Conservation (phyloP, 1,140 invertebrate species). For the Lasaia peninsularis region DNA sequence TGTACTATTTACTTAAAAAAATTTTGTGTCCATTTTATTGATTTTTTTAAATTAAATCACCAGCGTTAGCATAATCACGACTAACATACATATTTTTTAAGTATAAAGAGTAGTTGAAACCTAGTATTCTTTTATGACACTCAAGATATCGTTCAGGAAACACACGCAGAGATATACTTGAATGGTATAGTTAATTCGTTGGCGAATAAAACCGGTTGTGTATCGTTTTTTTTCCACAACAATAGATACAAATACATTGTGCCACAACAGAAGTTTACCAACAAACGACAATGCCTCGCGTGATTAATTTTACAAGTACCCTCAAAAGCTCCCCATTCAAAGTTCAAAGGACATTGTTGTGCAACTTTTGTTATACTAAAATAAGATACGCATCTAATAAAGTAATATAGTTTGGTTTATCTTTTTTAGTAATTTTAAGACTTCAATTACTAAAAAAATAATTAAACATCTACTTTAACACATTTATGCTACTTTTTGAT, state of each 20-base stretch:
- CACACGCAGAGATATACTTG: neutral
- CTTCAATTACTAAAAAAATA: no score
- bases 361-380: constrained; percentile 2
- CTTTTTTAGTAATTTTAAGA: neutral
- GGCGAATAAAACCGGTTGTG: constrained; percentile 17
- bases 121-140: no score
- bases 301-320: constrained; percentile 56
- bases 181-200: neutral
- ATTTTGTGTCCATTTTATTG: no score
- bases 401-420: constrained; percentile 2
- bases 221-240: constrained; percentile 27
- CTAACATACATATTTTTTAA: no score
- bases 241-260: constrained; percentile 46
- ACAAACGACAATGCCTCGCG: constrained; percentile 46
- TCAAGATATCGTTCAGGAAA: no score
- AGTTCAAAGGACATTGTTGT: constrained; percentile 14
- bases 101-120: no score
- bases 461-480: no score
- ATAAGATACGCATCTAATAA: constrained; percentile 3
- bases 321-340: constrained; percentile 35
- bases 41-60: no score
- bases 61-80: no score
- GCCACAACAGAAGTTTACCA: constrained; percentile 49
- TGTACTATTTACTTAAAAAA: no score
- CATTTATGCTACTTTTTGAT: no score